phyloP scores from a whole-genome alignment of 2,113 vertebrate genomes.

The Climacteris rufus region DNA sequence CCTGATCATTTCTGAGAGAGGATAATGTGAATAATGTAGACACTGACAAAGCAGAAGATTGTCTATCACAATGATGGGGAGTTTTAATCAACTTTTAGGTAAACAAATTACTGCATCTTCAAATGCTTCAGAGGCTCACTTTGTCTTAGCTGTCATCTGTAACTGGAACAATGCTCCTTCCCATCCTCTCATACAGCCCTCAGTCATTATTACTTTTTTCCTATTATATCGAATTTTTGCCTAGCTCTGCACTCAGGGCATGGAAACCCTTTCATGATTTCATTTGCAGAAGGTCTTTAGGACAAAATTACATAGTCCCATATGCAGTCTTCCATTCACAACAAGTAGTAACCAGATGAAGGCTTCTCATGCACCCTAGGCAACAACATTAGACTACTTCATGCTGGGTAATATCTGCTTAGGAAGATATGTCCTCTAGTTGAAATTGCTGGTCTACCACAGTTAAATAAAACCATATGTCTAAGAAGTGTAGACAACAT shows the following conservation, averaged over 20 bases:
- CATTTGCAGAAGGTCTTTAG: background rate
- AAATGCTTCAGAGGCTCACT: background rate
- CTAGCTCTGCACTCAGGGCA: background rate
- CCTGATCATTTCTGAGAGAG: background rate
- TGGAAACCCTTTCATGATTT: background rate
- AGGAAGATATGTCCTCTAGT: background rate
- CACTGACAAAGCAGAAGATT: background rate
- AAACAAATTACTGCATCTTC: background rate
- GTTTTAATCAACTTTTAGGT: background rate
- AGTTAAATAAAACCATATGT: constrained; percentile 18
- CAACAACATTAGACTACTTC: background rate
- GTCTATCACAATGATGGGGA: background rate
- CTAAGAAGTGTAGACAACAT: background rate
- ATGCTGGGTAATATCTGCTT: background rate
- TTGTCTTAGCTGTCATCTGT: background rate
- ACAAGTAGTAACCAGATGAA: background rate
- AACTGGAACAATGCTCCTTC: background rate
- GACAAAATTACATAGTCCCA: background rate
- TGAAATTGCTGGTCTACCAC: background rate
- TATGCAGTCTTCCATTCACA: background rate
- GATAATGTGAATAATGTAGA: background rate
- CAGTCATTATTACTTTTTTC: background rate
- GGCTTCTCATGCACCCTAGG: background rate
- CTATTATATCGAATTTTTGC: background rate
- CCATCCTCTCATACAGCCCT: background rate